phyloP scores from a whole-genome alignment of 2,797 vertebrate genomes.

The Notolabrus celidotus region DNA sequence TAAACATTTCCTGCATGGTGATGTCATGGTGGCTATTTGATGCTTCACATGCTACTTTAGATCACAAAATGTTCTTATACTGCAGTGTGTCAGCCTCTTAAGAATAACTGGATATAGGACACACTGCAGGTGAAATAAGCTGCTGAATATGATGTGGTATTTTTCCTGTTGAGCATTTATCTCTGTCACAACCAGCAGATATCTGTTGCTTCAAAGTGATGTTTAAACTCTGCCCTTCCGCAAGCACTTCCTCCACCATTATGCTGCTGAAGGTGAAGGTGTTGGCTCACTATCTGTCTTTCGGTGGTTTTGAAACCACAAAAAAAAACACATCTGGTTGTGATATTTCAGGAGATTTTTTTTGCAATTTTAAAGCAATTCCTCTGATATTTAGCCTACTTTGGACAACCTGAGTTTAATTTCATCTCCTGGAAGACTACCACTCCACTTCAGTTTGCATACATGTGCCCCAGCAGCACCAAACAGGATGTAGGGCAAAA shows the following conservation, averaged over 20 bases:
- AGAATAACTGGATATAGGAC: not conserved
- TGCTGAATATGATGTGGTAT: not conserved
- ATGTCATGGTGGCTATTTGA: constrained; percentile 6
- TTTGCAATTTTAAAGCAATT: not conserved
- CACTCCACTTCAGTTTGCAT: no score
- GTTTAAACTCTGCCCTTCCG: constrained; percentile 41
- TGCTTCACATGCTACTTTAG: constrained; percentile 3
- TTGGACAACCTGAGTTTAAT: no score
- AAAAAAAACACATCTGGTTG: no score
- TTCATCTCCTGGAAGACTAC: no score
- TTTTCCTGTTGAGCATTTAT: not conserved
- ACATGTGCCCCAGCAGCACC: not conserved
- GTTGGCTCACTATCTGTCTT: constrained; percentile 33
- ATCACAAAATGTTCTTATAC: constrained; percentile 3
- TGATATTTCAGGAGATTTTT: no score
- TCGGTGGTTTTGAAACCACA: constrained; percentile 14
- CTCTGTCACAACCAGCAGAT: not conserved
- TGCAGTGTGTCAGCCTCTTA: not conserved
- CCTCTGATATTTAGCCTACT: no score
- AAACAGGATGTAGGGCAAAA: not conserved
- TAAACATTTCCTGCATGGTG: not conserved
- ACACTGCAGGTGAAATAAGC: not conserved
- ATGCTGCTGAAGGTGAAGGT: constrained; percentile 18
- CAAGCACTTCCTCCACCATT: not conserved
- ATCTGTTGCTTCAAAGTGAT: not conserved